phyloP scores from a whole-genome alignment of 2,113 vertebrate genomes.

The Electrona antarctica region DNA sequence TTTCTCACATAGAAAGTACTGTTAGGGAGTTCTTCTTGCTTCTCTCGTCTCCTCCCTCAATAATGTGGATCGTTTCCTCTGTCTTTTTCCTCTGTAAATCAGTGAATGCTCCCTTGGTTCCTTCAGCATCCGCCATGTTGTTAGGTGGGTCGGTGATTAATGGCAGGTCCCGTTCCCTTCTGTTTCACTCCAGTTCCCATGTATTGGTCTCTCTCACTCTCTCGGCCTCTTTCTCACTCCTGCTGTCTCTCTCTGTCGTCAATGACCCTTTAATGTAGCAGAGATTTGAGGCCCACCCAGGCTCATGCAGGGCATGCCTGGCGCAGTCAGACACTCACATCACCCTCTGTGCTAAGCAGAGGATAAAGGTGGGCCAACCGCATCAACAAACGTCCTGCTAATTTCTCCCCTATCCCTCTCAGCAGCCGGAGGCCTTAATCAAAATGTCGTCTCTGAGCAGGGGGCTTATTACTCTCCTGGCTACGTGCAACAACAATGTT shows the following conservation, averaged over 20 bases:
- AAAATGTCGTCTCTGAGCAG: conserved; percentile 25
- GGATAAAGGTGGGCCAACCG: conserved; percentile 13
- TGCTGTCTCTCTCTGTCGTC: background rate
- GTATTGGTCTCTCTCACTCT: background rate
- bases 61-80: conserved; percentile 4
- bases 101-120: conserved; percentile 1
- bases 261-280: background rate
- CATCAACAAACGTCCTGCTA: conserved; percentile 29
- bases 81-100: conserved; percentile 11
- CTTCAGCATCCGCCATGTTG: conserved; percentile 10
- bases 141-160: background rate
- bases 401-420: conserved; percentile 13
- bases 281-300: conserved; percentile 1
- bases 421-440: conserved; percentile 33
- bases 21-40: conserved; percentile 5
- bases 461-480: conserved; percentile 43
- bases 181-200: background rate
- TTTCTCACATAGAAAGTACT: conserved; percentile 14
- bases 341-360: conserved; percentile 21
- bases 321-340: conserved; percentile 21
- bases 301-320: conserved; percentile 10
- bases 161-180: background rate
- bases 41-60: background rate
- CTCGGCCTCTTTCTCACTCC: background rate
- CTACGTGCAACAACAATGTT: conserved; percentile 44